phyloP scores from a whole-genome alignment of 1,140 invertebrate species.

The Drosophila orosa region DNA sequence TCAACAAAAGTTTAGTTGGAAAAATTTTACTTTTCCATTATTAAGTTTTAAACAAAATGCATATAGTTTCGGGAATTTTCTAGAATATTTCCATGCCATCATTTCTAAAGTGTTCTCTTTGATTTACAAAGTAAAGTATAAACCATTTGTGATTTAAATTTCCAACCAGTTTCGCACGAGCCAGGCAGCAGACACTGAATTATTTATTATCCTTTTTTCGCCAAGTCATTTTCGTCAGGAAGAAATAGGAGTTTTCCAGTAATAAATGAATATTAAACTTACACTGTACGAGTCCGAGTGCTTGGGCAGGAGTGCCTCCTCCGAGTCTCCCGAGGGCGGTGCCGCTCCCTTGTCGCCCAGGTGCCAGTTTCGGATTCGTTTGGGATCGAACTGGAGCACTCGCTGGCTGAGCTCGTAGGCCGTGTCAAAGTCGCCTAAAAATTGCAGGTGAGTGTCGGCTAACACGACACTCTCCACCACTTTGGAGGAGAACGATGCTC shows the following conservation, averaged over 20 bases:
- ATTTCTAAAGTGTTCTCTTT: background rate
- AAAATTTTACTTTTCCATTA: background rate
- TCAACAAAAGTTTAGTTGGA: background rate
- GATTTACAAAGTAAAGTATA: background rate
- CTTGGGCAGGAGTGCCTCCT: constrained; percentile 22
- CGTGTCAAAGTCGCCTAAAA: constrained; percentile 91
- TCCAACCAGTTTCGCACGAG: constrained; percentile 6
- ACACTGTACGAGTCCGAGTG: constrained; percentile 62
- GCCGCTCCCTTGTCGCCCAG: constrained; percentile 86
- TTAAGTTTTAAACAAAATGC: background rate
- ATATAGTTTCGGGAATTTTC: background rate
- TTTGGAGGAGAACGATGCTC: constrained; percentile 85
- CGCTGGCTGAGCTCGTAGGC: constrained; percentile 95
- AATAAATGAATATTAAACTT: constrained; percentile 17
- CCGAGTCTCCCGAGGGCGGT: background rate
- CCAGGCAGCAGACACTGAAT: background rate
- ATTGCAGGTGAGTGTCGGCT: constrained; percentile 17
- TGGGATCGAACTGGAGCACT: constrained; percentile 92
- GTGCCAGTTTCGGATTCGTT: constrained; percentile 91
- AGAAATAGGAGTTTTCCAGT: background rate
- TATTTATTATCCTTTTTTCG: constrained; percentile 4
- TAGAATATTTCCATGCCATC: background rate
- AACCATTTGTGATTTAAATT: constrained; percentile 9
- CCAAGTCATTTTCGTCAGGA: background rate
- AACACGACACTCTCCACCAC: constrained; percentile 92